Percentiles rank a stretch among this genome's conserved stretches.
Conservation (phyloP, 2,113 vertebrate genomes). For the Urocolius indicus region DNA sequence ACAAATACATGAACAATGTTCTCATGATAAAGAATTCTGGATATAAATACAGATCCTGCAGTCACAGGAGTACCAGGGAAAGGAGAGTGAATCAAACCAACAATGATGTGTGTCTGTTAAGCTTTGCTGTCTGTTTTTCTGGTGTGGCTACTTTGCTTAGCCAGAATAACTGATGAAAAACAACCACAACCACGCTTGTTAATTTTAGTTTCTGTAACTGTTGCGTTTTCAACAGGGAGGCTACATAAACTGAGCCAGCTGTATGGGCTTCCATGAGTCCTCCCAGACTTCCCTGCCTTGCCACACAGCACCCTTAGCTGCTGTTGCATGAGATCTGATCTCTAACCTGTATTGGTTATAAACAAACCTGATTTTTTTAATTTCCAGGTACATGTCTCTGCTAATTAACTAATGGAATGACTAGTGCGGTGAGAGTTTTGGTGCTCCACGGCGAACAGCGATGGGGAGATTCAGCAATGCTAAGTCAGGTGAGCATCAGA, state of each 20-base stretch:
- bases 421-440: background rate
- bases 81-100: background rate
- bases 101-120: background rate
- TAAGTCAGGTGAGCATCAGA: background rate
- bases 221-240: background rate
- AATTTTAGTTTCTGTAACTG: background rate
- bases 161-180: background rate
- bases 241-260: background rate
- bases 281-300: background rate
- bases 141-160: background rate
- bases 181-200: background rate
- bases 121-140: background rate
- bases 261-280: background rate
- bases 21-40: background rate
- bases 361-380: background rate
- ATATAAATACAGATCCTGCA: background rate
- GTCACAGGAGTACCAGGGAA: background rate
- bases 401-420: background rate
- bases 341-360: background rate
- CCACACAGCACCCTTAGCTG: background rate
- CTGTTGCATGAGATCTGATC: fast-evolving
- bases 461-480: background rate
- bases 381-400: background rate
- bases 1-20: background rate
- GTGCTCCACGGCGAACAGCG: background rate